These are phyloP conservation scores for Saturnia japonica DNA, from an alignment of 2,888 invertebrate genomes.

Conservation along the genomic window DNA sequence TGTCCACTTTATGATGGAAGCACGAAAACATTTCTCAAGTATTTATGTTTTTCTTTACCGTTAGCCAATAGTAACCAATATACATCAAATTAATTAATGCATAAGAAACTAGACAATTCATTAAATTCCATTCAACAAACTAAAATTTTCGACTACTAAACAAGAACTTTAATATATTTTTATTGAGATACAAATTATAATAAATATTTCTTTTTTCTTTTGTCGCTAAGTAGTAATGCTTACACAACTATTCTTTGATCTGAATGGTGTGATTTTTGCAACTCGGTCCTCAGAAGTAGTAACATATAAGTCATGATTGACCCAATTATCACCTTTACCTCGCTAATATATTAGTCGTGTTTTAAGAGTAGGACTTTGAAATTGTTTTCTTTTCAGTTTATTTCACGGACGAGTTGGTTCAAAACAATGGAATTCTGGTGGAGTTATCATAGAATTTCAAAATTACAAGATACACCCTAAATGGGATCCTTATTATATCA, in stretches of 20 bases:
- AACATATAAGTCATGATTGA: not conserved
- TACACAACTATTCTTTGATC: not conserved
- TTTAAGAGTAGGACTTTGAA: not conserved
- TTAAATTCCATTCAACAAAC: not conserved
- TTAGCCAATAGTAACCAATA: not conserved
- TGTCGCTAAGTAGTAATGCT: not conserved
- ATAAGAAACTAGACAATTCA: not conserved
- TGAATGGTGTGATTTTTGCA: not conserved
- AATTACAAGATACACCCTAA: constrained; percentile 32
- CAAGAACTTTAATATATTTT: not conserved
- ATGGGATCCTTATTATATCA: constrained; percentile 30
- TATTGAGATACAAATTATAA: not conserved
- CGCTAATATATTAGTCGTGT: too few relatives aligned
- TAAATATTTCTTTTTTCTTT: not conserved
- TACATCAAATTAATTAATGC: too few relatives aligned
- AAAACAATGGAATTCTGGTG: constrained; percentile 38
- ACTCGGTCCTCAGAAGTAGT: not conserved
- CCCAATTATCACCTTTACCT: too few relatives aligned
- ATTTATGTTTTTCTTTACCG: not conserved
- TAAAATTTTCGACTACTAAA: not conserved
- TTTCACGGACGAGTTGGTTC: constrained; percentile 34
- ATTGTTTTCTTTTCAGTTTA: constrained; percentile 24
- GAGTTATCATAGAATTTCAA: constrained; percentile 23
- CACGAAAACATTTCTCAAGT: not conserved
- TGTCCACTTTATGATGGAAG: not conserved